Evolutionary conservation across 35 echinoderm and acorn worm genomes (phyloP), one percentile per base, ranked within the genome.

Genomic region (Apostichopus californicus): DNA sequence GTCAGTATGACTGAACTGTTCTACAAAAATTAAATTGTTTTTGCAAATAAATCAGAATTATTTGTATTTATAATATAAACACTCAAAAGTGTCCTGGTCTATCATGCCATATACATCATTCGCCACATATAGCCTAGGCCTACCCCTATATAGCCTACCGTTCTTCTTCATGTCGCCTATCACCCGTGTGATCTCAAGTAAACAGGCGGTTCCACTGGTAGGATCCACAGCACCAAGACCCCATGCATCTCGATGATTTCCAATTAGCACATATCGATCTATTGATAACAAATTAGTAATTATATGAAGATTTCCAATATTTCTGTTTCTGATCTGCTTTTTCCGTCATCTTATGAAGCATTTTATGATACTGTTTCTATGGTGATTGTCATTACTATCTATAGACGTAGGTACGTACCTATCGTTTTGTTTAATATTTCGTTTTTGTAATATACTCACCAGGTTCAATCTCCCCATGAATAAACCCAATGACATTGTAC

Each of bases 191-290:
- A 98, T 77, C 75, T 98, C 96, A n/a, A 98, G 13, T 78, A 98
- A 87, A 60, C 68, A 88, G 60, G 96, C 96, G 8, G 96, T 98
- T 22, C 96, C 96, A 88, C 96, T 98, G 4, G 94, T 96, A 23
- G 96, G 96, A 91, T 98, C 96, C 13, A 96, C 93, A 9, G 96
- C 85, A 77, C 96, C 96, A 63, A 94, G 94, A 17, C 91, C 96
- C 96, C 96, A 96, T 14, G 92, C 96, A 83, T 98, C 96, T 9
- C 96, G 91, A 83, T 98, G 96, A 79, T 98, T 98, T 2, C 96
- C 96, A 57, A 95, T 57, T 4, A 98, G 78, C 5, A 98, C 94
- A 83, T 98, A 98, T n/a, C 96, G 94, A 88, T 98, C 96, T 98
- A 89, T 9, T 63, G 24, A 73, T 20, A 5, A 75, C 24, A 7